Conservation (phyloP, 2,888 invertebrate genomes). For the Xylocampa areola region DNA sequence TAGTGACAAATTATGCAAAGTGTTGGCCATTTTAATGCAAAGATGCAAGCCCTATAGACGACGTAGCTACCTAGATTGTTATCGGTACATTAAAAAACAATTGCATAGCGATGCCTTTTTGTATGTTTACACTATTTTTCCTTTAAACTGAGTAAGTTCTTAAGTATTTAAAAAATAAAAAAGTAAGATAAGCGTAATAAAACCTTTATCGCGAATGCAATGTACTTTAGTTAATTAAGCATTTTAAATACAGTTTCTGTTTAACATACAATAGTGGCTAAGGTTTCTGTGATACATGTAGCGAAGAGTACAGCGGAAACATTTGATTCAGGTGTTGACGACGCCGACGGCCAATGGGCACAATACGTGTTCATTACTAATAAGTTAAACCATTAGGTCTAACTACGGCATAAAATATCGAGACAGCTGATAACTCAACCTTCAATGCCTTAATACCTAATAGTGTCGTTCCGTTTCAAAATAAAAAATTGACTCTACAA, state of each 20-base stretch:
- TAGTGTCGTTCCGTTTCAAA: slow-evolving; percentile 9
- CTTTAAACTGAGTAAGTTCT: slow-evolving; percentile 41
- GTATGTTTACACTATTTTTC: slow-evolving; percentile 32
- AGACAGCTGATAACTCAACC: slow-evolving; percentile 16
- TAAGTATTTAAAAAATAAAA: slow-evolving; percentile 45
- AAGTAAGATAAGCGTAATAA: slow-evolving; percentile 32
- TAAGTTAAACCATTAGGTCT: slow-evolving; percentile 31
- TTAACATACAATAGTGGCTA: slow-evolving; percentile 54
- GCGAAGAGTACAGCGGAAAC: slow-evolving; percentile 15
- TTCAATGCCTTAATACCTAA: slow-evolving; percentile 16
- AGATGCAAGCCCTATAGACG: slow-evolving; percentile 42
- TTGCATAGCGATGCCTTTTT: slow-evolving; percentile 52
- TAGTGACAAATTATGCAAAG: slow-evolving; percentile 76
- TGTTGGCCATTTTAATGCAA: slow-evolving; percentile 55
- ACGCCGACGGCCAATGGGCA: slow-evolving; percentile 4
- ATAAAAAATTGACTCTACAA: not conserved
- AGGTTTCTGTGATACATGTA: slow-evolving; percentile 25
- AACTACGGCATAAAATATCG: slow-evolving; percentile 7
- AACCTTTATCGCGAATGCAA: slow-evolving; percentile 40
- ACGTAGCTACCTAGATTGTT: slow-evolving; percentile 53
- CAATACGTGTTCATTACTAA: slow-evolving; percentile 27
- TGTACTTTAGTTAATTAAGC: slow-evolving; percentile 47
- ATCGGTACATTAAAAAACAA: slow-evolving; percentile 55
- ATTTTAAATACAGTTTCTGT: slow-evolving; percentile 53
- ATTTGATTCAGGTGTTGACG: slow-evolving; percentile 34